Base-by-base conservation (phyloP, 2,888 invertebrate genomes). In the Hylaea fasciaria region DNA sequence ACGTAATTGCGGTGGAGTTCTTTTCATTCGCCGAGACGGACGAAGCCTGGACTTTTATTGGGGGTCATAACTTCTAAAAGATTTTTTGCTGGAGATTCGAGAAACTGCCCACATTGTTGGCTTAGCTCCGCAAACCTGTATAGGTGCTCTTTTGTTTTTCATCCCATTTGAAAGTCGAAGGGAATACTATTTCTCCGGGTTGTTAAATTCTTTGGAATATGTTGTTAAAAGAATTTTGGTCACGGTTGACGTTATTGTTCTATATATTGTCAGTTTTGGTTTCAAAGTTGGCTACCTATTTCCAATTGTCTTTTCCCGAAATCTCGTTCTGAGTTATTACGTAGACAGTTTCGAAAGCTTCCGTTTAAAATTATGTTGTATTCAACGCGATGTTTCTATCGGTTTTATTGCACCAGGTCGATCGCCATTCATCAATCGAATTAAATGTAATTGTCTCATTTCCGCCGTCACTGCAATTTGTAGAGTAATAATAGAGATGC, bases 1-100 rank as follows among this genome's bases (percentile, higher is more conserved):
- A 80, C 71, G 71, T 85, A 86, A 89, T 86, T 89, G 87, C 78
- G 87, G 89, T 85, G 76, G 73, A 78, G 77, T 75, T 73, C 80
- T 77, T 81, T 89, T 87, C 83, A 86, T 70, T 83, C 74, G 70
- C 72, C 64, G 74, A 73, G 76, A 75, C 72, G 63, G 73, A 70
- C 52, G 60, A 49, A 49, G 65, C 61, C 76, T 72, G 79, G 70
- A 76, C 69, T 85, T 87, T 87, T 87, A 86, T 85, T 83, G 78
- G 73, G 47, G 76, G 72, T 72, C 73, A 73, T 78, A 82, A 77
- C 73, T 81, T 83, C 75, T 77, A 32, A 61, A 61, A 44, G 39
- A 80, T 76, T 82, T 83, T 85, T 79, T 80, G 76, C 81, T 66
- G 78, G 71, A 78, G 76, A 78, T 81, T 66, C 78, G 71, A 78